phyloP scores from a whole-genome alignment of 1,140 invertebrate genomes.

The Araneus ventricosus region DNA sequence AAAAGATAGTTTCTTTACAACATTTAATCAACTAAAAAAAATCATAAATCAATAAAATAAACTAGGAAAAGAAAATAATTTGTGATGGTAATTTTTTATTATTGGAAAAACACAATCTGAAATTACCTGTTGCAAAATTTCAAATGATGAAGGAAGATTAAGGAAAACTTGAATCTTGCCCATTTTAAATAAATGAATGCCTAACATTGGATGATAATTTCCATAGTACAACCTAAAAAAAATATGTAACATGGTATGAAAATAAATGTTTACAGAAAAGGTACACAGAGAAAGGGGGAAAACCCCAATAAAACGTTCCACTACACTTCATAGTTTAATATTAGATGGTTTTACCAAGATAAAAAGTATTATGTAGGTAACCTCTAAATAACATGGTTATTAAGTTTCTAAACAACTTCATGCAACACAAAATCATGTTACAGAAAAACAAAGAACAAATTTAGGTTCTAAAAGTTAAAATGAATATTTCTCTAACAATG shows the following conservation, averaged over 20 bases:
- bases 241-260: neutral
- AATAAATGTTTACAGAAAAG: neutral
- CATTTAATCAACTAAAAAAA: neutral
- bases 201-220: conserved; percentile 12
- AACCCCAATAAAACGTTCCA: no score
- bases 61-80: neutral
- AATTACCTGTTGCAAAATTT: conserved; percentile 35
- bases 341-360: no score
- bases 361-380: no score
- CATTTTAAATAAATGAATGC: conserved; percentile 27
- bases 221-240: conserved; percentile 31
- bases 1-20: no score
- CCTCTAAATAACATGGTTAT: no score
- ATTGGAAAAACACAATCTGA: neutral
- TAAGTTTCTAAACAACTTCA: no score
- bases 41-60: neutral
- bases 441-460: no score
- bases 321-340: no score
- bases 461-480: no score
- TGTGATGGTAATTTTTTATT: neutral
- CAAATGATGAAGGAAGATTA: neutral
- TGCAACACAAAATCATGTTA: no score
- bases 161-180: conserved; percentile 11
- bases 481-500: no score
- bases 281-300: neutral